Evolutionary conservation across 1,140 invertebrate genomes (phyloP).

Genomic region (Drosophila mayri): DNA sequence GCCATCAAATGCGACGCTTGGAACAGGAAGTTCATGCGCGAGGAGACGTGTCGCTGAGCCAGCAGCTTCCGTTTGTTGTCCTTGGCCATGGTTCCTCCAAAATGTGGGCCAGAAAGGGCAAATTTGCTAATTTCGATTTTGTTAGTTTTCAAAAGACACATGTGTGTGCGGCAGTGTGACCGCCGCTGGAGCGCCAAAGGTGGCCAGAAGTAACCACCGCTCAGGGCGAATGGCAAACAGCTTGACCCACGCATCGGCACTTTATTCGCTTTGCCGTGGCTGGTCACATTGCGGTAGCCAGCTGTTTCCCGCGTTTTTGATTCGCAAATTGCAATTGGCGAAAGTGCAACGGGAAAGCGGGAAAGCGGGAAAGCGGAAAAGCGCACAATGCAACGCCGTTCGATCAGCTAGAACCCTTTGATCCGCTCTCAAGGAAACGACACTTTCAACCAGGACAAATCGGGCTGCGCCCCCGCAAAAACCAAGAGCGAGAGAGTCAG

Average conservation of each 20-base stretch:
- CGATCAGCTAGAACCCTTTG: conserved; percentile 8
- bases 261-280: background rate
- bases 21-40: conserved; percentile 69
- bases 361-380: background rate
- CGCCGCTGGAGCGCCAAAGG: conserved; percentile 1
- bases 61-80: conserved; percentile 62
- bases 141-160: conserved; percentile 8
- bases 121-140: background rate
- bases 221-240: background rate
- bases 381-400: conserved; percentile 22
- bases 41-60: conserved; percentile 43
- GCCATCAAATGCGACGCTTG: conserved; percentile 72
- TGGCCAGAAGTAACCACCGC: background rate
- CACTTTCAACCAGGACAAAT: background rate
- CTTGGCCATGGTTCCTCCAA: conserved; percentile 31
- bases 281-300: conserved; percentile 8
- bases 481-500: background rate
- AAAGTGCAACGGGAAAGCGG: conserved; percentile 10
- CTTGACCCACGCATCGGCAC: background rate
- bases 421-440: background rate
- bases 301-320: conserved; percentile 72
- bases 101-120: background rate
- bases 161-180: background rate
- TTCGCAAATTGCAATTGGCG: conserved; percentile 31
- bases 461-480: too few species aligned